phyloP scores from a whole-genome alignment of 2,797 vertebrate genomes.

The Lindbergichthys nudifrons region DNA sequence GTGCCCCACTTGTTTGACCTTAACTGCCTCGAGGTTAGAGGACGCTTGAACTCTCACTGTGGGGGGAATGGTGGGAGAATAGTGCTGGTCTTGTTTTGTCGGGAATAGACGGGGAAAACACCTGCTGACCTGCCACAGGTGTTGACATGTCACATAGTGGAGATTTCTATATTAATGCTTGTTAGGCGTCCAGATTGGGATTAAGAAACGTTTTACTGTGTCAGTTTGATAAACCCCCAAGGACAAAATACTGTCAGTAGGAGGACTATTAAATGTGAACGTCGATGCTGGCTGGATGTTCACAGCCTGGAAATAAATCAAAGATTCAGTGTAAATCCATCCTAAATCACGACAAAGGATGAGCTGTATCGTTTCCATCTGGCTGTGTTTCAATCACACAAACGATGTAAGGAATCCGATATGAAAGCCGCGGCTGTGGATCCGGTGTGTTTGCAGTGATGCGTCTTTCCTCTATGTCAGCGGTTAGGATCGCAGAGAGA shows the following conservation, averaged over 20 bases:
- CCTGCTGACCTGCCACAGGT: slow-evolving; percentile 78
- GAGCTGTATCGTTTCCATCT: slow-evolving; percentile 66
- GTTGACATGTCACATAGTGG: slow-evolving; percentile 55
- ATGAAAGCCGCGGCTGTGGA: slow-evolving; percentile 67
- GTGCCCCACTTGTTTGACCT: slow-evolving; percentile 71
- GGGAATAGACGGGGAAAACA: slow-evolving; percentile 68
- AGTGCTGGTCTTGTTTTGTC: slow-evolving; percentile 49
- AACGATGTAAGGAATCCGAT: slow-evolving; percentile 78
- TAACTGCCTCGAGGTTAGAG: slow-evolving; percentile 54
- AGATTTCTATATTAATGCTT: slow-evolving; percentile 56
- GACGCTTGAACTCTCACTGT: slow-evolving; percentile 71
- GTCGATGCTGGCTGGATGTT: slow-evolving; percentile 42
- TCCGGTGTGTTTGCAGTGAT: slow-evolving; percentile 76
- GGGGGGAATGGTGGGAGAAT: slow-evolving; percentile 62
- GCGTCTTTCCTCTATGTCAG: slow-evolving; percentile 80
- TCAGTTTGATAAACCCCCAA: slow-evolving; percentile 50
- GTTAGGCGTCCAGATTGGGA: slow-evolving; percentile 2
- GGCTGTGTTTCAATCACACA: slow-evolving; percentile 72
- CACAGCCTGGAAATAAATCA: slow-evolving; percentile 51
- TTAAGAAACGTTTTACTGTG: slow-evolving; percentile 25
- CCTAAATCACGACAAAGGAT: slow-evolving; percentile 62
- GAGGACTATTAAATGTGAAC: slow-evolving; percentile 37
- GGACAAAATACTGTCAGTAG: slow-evolving; percentile 36
- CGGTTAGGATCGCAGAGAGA: slow-evolving; percentile 71
- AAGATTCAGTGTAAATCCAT: slow-evolving; percentile 55